A percentile compares a stretch with the other conserved stretches of the same genome.
Evolutionary conservation across 2,113 vertebrate genomes (phyloP).

Genomic region (Sitta europaea): DNA sequence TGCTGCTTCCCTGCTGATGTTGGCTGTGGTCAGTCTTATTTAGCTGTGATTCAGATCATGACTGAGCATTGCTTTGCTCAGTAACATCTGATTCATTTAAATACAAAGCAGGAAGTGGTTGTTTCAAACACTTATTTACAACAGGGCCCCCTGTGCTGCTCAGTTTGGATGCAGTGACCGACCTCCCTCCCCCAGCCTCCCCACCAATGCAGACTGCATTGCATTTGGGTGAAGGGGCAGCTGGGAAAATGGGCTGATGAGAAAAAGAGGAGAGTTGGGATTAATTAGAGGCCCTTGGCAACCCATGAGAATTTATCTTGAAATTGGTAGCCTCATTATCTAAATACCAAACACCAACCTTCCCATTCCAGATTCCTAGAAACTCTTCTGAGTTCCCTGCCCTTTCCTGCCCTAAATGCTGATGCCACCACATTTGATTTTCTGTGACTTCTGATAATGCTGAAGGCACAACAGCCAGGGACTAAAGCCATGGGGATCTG

Average conservation of each 20-base stretch:
- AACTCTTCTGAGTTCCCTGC: not conserved
- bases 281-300: not conserved
- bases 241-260: not conserved
- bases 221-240: not conserved
- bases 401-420: not conserved
- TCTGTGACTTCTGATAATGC: not conserved
- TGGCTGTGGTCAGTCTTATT: not conserved
- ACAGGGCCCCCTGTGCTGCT: not conserved
- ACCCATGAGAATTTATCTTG: not conserved
- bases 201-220: accelerated
- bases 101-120: not conserved
- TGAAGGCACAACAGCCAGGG: not conserved
- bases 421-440: not conserved
- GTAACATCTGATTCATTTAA: not conserved
- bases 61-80: not conserved
- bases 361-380: not conserved
- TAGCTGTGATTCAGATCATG: not conserved
- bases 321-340: not conserved
- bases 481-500: not conserved
- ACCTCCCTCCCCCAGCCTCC: not conserved
- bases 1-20: not conserved
- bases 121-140: not conserved
- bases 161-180: not conserved
- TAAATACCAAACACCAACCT: not conserved
- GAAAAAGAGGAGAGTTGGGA: not conserved